A percentile compares a stretch with the other conserved stretches of the same genome.
phyloP scores from a whole-genome alignment of 1,140 invertebrate species.

The Paraescarpia echinospica region DNA sequence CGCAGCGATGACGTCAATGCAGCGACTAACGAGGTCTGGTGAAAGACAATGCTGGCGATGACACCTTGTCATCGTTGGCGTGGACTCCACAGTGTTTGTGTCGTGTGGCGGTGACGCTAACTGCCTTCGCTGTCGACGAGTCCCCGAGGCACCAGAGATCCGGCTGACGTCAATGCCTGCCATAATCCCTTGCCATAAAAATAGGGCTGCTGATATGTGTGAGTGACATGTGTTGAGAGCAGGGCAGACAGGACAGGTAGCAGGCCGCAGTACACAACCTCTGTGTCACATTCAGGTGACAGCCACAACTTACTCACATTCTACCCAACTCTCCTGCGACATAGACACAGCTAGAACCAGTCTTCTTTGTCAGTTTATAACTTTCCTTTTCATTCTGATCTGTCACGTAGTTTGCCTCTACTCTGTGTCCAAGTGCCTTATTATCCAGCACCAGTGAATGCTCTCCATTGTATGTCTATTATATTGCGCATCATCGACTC shows the following conservation, averaged over 20 bases:
- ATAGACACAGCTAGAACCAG: too few relatives aligned
- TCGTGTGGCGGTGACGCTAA: neutral
- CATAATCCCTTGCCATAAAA: neutral
- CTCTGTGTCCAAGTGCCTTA: too few relatives aligned
- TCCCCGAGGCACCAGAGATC: neutral
- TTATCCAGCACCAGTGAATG: too few relatives aligned
- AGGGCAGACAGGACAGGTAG: neutral
- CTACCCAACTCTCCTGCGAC: too few relatives aligned
- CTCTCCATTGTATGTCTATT: too few relatives aligned
- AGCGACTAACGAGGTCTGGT: neutral
- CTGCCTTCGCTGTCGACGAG: neutral
- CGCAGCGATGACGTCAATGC: neutral
- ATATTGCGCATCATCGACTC: too few relatives aligned
- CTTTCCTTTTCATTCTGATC: too few relatives aligned
- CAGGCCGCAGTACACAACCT: neutral
- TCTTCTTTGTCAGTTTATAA: too few relatives aligned
- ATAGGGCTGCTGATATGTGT: neutral
- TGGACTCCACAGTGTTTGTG: neutral
- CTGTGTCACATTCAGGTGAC: too few relatives aligned
- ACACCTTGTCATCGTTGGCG: neutral
- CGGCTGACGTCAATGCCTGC: neutral
- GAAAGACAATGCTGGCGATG: neutral
- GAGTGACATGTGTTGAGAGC: neutral
- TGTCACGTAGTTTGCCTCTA: too few relatives aligned
- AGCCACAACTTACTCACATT: too few relatives aligned